Evolutionary conservation across 2,888 invertebrate genomes (phyloP), one percentile per base, ranked within the genome.

Genomic region (Acanthosoma haemorrhoidale): DNA sequence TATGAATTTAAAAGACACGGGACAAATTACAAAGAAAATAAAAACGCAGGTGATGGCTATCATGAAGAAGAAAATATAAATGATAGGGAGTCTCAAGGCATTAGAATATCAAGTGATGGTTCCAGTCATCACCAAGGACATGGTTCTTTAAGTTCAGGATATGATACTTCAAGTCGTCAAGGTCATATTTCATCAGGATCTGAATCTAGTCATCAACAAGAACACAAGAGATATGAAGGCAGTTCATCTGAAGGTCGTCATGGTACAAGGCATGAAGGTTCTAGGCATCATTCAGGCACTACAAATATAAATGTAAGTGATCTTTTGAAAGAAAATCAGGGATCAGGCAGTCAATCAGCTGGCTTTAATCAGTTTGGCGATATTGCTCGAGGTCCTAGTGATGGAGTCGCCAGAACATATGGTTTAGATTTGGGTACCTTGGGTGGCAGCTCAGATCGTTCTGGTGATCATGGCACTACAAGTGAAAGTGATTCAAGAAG

Each of bases 321-420:
- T 15, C 29, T 70, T 8, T 31, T 70, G n/a, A 64, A 64, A 11
- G 41, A 15, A 34, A 57, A 16, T 25, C 34, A 51, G 21, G 43
- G 31, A 34, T 13, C 51, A 18, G 21, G n/a, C 9, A 57, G 67
- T 32, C 66, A 43, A 18, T 25, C 66, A 21, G 16, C 29, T n/a
- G 29, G 67, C 43, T 72, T 72, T 39, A 71, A 70, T 25, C 64
- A 66, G 21, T 63, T 73, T 21, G 73, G 71, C n/a, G 69, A 68
- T 4, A 57, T 75, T 15, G 74, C 74, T 31, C 43, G 63, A n/a
- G 75, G 75, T 0, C 73, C 75, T 11, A 32, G 60, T 32, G 74
- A 73, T 58, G 74, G 74, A 25, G 71, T 67, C 16, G 75, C 74
- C 29, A 74, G 71, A 68, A 75, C 74, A 5, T 73, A 75, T 57